Evolutionary conservation across 1,140 invertebrate genomes (phyloP).

Genomic region (Lordiphosa stackelbergi): DNA sequence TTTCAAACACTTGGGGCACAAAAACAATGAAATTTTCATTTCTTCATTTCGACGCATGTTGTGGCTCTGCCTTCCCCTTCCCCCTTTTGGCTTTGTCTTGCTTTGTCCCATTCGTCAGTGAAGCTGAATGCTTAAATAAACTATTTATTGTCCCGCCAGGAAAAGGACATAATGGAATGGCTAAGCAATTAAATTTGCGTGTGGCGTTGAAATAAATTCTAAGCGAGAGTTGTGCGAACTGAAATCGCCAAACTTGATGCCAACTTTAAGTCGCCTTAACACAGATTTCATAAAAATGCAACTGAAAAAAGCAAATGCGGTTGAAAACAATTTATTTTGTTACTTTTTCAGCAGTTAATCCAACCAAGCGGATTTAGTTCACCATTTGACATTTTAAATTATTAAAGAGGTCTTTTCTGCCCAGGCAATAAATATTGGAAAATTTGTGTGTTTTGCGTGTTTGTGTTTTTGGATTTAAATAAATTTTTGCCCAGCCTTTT

Average conservation of each 20-base stretch:
- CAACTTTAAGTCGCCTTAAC: conserved; percentile 15
- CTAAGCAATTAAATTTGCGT: conserved; percentile 57
- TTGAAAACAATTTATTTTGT: conserved; percentile 11
- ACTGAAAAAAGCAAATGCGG: conserved; percentile 2
- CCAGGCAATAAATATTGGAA: conserved; percentile 40
- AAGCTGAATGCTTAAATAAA: conserved; percentile 63
- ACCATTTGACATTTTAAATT: conserved; percentile 46
- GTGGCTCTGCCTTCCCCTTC: background rate
- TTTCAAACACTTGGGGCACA: conserved; percentile 67
- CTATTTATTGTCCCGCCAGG: conserved; percentile 58
- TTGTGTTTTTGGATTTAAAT: conserved; percentile 39
- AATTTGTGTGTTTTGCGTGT: conserved; percentile 31
- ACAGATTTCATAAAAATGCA: conserved; percentile 31
- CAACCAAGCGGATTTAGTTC: conserved; percentile 32
- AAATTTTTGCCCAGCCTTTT: conserved; percentile 30
- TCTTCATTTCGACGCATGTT: conserved; percentile 63
- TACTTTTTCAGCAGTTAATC: conserved; percentile 25
- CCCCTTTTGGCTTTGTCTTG: background rate
- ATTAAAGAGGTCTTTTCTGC: conserved; percentile 24
- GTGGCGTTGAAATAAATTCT: conserved; percentile 50
- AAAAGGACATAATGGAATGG: conserved; percentile 15
- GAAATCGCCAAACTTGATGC: background rate
- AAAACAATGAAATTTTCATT: conserved; percentile 72
- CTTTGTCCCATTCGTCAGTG: conserved; percentile 35
- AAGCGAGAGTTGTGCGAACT: conserved; percentile 21